phyloP scores from a whole-genome alignment of 2,888 invertebrate genomes.

The Darwinula stevensoni region DNA sequence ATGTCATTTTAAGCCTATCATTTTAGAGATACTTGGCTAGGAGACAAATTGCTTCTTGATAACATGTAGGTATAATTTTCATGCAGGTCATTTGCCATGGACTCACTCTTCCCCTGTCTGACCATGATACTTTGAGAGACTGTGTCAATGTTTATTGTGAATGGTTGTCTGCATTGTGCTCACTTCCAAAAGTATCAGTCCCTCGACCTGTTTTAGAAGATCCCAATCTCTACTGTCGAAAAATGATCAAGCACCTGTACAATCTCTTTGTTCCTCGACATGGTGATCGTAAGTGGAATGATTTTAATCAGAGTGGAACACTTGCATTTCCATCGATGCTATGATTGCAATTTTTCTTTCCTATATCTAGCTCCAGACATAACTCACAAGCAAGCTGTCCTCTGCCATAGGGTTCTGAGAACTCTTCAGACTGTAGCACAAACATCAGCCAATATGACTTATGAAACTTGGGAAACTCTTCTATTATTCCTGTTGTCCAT shows the following conservation, averaged over 20 bases:
- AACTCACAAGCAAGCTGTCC: constrained; percentile 51
- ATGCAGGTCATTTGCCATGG: constrained; percentile 67
- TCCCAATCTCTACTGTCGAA: constrained; percentile 62
- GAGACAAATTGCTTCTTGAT: too few species aligned
- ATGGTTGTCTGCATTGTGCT: constrained; percentile 67
- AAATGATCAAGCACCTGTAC: constrained; percentile 70
- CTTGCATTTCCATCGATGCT: neutral
- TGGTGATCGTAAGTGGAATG: constrained; percentile 45
- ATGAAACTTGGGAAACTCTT: constrained; percentile 69
- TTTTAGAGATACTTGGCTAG: too few species aligned
- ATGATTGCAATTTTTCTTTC: too few species aligned
- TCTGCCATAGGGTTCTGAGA: constrained; percentile 65
- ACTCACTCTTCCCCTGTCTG: constrained; percentile 53
- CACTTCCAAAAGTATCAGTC: constrained; percentile 52
- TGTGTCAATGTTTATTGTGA: constrained; percentile 91
- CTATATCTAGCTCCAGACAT: neutral
- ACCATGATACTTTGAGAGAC: constrained; percentile 79
- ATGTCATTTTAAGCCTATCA: neutral
- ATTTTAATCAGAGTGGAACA: too few species aligned
- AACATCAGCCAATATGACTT: constrained; percentile 38
- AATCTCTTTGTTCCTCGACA: constrained; percentile 77
- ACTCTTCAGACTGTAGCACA: constrained; percentile 50
- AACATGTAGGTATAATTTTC: too few species aligned
- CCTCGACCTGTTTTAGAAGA: constrained; percentile 64
- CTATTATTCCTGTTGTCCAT: constrained; percentile 61